Percentiles rank a stretch among this genome's conserved stretches.
Conservation (phyloP, 2,888 invertebrate genomes). For the Drosophila eohydei region DNA sequence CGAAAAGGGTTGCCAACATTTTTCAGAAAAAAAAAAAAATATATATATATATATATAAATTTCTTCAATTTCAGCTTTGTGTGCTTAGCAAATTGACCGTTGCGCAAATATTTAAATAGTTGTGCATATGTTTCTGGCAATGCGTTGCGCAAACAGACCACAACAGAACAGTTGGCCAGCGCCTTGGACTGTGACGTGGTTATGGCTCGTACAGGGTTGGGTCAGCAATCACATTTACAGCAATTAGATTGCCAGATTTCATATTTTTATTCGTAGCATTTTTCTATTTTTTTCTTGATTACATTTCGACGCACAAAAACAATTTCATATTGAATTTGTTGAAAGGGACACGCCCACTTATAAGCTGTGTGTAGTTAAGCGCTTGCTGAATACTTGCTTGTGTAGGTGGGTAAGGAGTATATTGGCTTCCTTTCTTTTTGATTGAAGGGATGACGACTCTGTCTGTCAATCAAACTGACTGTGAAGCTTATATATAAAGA, state of each 20-base stretch:
- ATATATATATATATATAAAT: background rate
- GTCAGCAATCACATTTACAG: conserved; percentile 32
- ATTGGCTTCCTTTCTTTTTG: background rate
- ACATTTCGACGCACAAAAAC: conserved; percentile 49
- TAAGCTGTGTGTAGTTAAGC: conserved; percentile 18
- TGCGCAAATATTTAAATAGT: conserved; percentile 62
- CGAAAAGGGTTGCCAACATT: conserved; percentile 58
- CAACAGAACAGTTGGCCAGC: conserved; percentile 16
- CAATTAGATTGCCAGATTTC: conserved; percentile 67
- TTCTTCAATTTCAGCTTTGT: conserved; percentile 28
- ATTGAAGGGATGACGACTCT: too few relatives aligned
- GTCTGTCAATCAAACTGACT: too few relatives aligned
- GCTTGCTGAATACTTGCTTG: conserved; percentile 3
- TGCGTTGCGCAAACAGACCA: conserved; percentile 19
- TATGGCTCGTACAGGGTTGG: background rate
- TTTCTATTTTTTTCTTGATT: conserved; percentile 61
- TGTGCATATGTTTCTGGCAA: conserved; percentile 62
- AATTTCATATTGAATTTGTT: conserved; percentile 62
- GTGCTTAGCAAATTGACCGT: conserved; percentile 77
- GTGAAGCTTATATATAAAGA: too few relatives aligned
- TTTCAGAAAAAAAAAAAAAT: too few relatives aligned
- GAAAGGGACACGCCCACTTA: conserved; percentile 50
- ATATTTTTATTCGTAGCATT: conserved; percentile 4
- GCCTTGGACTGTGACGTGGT: background rate
- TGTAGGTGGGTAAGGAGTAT: background rate